phyloP scores from a whole-genome alignment of 2,113 vertebrate genomes.

The Gobius niger region DNA sequence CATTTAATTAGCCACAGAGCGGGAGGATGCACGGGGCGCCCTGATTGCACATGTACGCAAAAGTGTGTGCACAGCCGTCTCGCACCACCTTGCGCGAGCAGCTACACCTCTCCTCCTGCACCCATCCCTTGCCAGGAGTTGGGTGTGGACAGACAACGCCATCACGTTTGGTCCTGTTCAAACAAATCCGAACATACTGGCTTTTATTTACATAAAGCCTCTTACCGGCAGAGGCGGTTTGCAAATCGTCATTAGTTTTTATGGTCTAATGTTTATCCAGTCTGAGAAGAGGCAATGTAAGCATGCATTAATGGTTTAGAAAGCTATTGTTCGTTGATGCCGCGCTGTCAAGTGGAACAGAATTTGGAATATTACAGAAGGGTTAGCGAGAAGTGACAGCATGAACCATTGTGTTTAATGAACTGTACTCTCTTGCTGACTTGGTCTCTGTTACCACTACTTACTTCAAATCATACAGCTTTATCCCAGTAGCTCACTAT shows the following conservation, averaged over 20 bases:
- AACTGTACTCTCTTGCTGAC: background rate
- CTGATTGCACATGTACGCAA: slow-evolving; percentile 4
- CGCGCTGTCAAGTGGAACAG: background rate
- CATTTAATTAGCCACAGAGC: slow-evolving; percentile 55
- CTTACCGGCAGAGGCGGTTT: background rate
- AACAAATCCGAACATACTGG: background rate
- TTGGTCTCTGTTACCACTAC: background rate
- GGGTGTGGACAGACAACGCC: slow-evolving; percentile 31
- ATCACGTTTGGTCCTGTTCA: slow-evolving; percentile 24
- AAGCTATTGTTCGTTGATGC: background rate
- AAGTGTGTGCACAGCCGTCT: slow-evolving; percentile 42
- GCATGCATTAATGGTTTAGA: slow-evolving; percentile 1
- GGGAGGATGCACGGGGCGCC: slow-evolving; percentile 34
- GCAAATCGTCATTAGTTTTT: slow-evolving; percentile 7
- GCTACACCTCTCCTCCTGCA: slow-evolving; percentile 27
- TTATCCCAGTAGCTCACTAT: background rate
- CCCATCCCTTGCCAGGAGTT: slow-evolving; percentile 32
- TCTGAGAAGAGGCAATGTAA: slow-evolving; percentile 4
- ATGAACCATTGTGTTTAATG: background rate
- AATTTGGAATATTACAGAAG: background rate
- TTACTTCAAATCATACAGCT: too few relatives aligned
- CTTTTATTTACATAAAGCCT: slow-evolving; percentile 12
- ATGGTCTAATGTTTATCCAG: background rate
- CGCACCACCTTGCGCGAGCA: slow-evolving; percentile 38
- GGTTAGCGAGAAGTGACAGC: background rate